These are phyloP conservation scores for Acromyrmex heyeri DNA, from an alignment of 1,140 invertebrate species.

Conservation along the genomic window DNA sequence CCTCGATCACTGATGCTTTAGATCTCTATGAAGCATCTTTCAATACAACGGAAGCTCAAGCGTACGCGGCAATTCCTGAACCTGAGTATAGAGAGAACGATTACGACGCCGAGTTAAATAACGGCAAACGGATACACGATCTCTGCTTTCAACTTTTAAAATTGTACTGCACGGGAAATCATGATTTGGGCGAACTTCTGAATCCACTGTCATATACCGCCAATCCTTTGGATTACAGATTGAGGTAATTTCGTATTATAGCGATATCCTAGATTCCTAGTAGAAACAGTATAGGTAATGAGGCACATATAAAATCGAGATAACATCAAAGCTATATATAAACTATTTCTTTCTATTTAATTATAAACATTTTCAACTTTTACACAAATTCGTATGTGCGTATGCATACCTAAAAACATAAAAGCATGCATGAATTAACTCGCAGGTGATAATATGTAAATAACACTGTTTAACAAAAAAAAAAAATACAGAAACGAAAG, in stretches of 20 bases:
- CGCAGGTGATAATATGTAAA: neutral
- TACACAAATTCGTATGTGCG: neutral
- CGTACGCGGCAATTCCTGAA: conserved; percentile 79
- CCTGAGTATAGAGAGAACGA: conserved; percentile 84
- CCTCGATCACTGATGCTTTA: conserved; percentile 90
- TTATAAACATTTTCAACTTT: neutral
- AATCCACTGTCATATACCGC: conserved; percentile 92
- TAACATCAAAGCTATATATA: neutral
- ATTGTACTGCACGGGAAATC: conserved; percentile 89
- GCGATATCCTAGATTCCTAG: neutral
- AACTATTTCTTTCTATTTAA: neutral
- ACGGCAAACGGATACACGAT: conserved; percentile 88
- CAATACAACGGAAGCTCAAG: conserved; percentile 78
- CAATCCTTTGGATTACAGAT: conserved; percentile 93
- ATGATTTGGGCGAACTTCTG: conserved; percentile 90
- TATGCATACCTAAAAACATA: neutral
- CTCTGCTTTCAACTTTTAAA: conserved; percentile 94
- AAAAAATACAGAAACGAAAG: too few species aligned
- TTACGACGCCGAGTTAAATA: conserved; percentile 79
- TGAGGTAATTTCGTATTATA: conserved; percentile 86
- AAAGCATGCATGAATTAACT: neutral
- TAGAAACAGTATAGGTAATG: neutral
- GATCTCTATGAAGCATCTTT: conserved; percentile 90
- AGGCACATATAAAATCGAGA: neutral
- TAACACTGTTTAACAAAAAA: neutral